Base-by-base conservation (phyloP, 1,140 invertebrate genomes). In the Sweltsa coloradensis region DNA sequence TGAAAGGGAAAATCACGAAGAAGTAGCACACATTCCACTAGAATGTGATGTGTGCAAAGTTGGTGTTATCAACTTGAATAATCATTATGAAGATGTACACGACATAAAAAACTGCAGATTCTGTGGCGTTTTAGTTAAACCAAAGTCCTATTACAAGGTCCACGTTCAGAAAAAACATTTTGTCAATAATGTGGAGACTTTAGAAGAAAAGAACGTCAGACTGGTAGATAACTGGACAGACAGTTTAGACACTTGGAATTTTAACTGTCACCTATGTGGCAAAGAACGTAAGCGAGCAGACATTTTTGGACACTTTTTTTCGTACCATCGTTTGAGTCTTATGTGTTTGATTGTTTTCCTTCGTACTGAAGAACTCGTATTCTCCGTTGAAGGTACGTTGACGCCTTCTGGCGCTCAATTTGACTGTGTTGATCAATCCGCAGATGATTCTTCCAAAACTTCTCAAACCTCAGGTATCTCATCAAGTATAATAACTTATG, bases 151-250 rank as follows among this genome's bases (percentile, higher is more conserved):
- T 47, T 52, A 53, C 14, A 37, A 45, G 11, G 39, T 43, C 23
- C 51, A 53, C 40, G 48, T 50, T 41, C 39, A 36, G 5, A 45
- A 41, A 26, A 51, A 50, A 50, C 51, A 50, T 45, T 50, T 50
- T 27, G 41, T 50, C n/a, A 49, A 27, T 31, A 41, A 25, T 51
- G 40, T 18, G 29, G 41, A 26, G 22, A 29, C 34, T 25, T n/a
- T 47, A 21, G 24, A 25, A 41, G 46, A 47, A n/a, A 22, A 34
- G 31, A 45, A 47, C 31, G 45, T 41, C 16, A 25, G 31, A 13
- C 41, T 41, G 16, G 36, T 51, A 29, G 29, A 37, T 25, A 34
- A 42, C 24, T 47, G 50, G 46, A 27, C 27, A 26, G 25, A 37
- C 14, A 21, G 19, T 11, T 26, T 36, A 21, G 47, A 27, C 3